phyloP scores from a whole-genome alignment of 1,140 invertebrate species.

The Sitodiplosis mosellana region DNA sequence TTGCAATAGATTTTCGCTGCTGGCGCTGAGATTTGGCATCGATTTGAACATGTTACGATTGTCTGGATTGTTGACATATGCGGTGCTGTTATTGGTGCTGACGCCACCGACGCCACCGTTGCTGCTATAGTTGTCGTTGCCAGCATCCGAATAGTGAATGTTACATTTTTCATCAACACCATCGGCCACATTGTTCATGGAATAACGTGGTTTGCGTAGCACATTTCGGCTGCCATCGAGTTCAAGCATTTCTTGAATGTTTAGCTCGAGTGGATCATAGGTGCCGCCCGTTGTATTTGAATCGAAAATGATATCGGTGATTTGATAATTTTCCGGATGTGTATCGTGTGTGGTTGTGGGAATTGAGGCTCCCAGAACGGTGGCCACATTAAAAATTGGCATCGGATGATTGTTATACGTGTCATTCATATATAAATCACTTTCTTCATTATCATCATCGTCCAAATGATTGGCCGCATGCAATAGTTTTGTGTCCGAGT shows the following conservation, averaged over 20 bases:
- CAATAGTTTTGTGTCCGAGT: constrained; percentile 28
- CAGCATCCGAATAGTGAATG: too few species aligned
- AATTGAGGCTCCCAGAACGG: background rate
- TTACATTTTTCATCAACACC: background rate
- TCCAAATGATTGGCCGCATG: constrained; percentile 5
- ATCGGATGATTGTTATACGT: background rate
- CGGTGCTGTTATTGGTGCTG: background rate
- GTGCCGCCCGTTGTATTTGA: constrained; percentile 12
- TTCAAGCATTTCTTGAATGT: constrained; percentile 29
- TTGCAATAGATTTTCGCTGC: constrained; percentile 38
- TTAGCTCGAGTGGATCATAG: constrained; percentile 26
- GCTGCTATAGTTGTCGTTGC: too few species aligned
- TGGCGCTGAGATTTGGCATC: constrained; percentile 43
- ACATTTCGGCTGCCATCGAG: constrained; percentile 23
- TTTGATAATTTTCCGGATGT: constrained; percentile 2
- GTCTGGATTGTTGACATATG: background rate
- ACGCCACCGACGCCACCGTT: too few species aligned
- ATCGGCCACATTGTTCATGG: background rate
- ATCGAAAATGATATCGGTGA: constrained; percentile 23
- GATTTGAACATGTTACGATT: constrained; percentile 29
- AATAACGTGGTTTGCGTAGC: background rate
- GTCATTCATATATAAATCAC: background rate
- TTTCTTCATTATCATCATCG: background rate
- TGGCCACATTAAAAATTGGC: constrained; percentile 3
- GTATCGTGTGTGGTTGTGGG: background rate